Conservation (phyloP, 2,113 vertebrate species). For the Haemorhous mexicanus region DNA sequence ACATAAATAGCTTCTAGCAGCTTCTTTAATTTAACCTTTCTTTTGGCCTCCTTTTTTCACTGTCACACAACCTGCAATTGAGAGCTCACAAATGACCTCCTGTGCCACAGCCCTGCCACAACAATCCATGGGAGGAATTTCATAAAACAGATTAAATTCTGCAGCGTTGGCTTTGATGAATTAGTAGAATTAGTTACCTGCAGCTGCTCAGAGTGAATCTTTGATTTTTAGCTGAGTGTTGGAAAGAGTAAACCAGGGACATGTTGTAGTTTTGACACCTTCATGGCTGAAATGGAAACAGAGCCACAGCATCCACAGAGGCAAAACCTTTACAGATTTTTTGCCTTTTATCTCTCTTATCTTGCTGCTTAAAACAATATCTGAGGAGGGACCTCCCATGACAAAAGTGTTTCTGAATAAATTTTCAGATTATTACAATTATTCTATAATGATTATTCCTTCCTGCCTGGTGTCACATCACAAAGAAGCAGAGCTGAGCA, state of each 20-base stretch:
- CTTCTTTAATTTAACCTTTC: conserved; percentile 59
- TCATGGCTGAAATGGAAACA: neutral
- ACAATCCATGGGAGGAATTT: neutral
- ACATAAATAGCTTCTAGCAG: neutral
- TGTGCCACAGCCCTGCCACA: neutral
- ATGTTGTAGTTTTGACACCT: neutral
- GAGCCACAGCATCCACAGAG: neutral
- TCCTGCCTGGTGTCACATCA: neutral
- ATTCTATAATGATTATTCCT: neutral
- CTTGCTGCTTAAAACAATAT: neutral
- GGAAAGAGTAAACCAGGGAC: neutral
- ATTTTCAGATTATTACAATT: neutral
- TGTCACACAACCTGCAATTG: conserved; percentile 51
- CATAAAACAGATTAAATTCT: conserved; percentile 29
- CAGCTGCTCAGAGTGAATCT: neutral
- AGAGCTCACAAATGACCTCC: conserved; percentile 35
- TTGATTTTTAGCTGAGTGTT: neutral
- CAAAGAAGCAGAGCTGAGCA: neutral
- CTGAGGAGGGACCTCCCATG: neutral
- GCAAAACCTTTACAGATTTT: neutral
- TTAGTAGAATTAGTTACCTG: neutral
- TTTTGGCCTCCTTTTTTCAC: neutral
- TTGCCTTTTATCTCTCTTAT: neutral
- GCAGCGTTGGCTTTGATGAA: neutral
- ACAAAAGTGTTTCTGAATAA: neutral